These are phyloP conservation scores for Neoseiulus cucumeris DNA, from an alignment of 1,140 invertebrate species.

Conservation along the genomic window DNA sequence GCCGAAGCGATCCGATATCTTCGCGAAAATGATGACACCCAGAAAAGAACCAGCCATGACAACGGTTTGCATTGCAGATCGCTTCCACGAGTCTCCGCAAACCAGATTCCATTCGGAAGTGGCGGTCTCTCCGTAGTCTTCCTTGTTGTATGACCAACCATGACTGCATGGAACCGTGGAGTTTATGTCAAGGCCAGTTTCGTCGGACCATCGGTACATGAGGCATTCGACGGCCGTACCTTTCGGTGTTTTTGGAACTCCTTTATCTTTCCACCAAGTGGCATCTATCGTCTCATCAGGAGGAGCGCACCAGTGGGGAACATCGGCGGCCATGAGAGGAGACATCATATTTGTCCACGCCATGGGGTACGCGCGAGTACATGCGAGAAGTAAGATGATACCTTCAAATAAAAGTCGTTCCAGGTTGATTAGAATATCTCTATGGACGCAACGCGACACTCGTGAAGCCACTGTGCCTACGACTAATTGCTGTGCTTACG, in stretches of 20 bases:
- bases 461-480: no score
- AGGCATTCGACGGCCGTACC: not conserved
- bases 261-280: not conserved
- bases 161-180: not conserved
- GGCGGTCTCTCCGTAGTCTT: not conserved
- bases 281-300: not conserved
- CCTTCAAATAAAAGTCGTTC: not conserved
- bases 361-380: not conserved
- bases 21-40: not conserved
- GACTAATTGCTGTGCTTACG: no score
- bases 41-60: not conserved
- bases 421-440: no score
- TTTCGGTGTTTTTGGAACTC: not conserved
- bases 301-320: not conserved
- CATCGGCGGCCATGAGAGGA: not conserved
- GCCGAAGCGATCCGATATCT: not conserved
- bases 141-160: not conserved
- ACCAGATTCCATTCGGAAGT: not conserved
- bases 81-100: not conserved
- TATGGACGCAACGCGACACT: no score
- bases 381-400: not conserved
- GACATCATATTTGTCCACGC: slow-evolving; percentile 1
- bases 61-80: not conserved
- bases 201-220: not conserved
- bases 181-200: not conserved